phyloP scores from a whole-genome alignment of 1,140 invertebrate genomes.

The Anastatus disparis region DNA sequence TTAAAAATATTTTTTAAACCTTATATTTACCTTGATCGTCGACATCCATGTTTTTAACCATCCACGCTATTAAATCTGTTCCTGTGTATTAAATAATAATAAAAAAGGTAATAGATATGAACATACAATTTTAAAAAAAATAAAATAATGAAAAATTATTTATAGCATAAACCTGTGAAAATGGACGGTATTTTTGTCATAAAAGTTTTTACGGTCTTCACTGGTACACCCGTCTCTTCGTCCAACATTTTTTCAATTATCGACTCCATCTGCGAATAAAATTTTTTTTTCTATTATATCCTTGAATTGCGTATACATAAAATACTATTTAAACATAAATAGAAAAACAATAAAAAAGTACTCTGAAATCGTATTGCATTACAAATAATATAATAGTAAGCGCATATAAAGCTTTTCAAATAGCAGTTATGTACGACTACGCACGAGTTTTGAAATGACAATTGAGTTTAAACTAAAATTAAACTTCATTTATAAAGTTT shows the following conservation, averaged over 20 bases:
- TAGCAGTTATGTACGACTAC: no score
- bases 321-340: no score
- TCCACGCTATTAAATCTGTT: slow-evolving; percentile 92
- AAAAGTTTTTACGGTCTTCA: slow-evolving; percentile 97
- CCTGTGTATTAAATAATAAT: slow-evolving; percentile 65
- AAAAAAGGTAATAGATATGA: slow-evolving; percentile 17
- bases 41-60: slow-evolving; percentile 90
- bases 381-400: no score
- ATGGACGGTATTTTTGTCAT: slow-evolving; percentile 99
- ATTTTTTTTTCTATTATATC: no score
- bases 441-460: no score
- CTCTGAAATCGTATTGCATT: no score
- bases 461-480: no score
- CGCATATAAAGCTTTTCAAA: no score
- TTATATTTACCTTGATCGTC: slow-evolving; percentile 83
- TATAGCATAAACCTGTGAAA: slow-evolving; percentile 79
- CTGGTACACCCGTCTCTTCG: slow-evolving; percentile 91
- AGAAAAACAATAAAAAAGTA: no score
- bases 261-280: slow-evolving; percentile 93
- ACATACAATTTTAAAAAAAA: neutral
- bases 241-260: slow-evolving; percentile 98
- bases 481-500: no score
- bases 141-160: neutral
- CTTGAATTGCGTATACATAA: no score
- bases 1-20: no score